These are phyloP conservation scores for Rhinoderma darwinii DNA, from an alignment of 2,113 vertebrate species.

Conservation along the genomic window DNA sequence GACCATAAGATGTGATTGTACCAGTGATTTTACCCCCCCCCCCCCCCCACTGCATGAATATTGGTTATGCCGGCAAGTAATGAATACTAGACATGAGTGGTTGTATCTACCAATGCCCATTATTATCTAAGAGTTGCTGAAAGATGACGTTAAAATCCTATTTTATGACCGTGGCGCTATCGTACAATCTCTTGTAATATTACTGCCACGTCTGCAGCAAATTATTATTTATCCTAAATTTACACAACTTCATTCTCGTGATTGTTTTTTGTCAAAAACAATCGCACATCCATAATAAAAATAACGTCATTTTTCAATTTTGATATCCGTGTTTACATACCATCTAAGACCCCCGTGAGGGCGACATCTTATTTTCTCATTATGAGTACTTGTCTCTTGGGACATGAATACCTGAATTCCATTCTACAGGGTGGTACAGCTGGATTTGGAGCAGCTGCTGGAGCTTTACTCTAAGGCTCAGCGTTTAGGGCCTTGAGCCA, in stretches of 20 bases:
- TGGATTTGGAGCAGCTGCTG: constrained; percentile 6
- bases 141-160: background rate
- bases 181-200: background rate
- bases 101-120: too few species aligned
- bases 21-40: too few species aligned
- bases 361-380: background rate
- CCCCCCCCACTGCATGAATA: too few species aligned
- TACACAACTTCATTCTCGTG: too few species aligned
- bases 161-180: background rate
- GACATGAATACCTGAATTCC: constrained; percentile 19
- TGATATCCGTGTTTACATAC: background rate
- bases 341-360: background rate
- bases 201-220: too few species aligned
- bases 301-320: too few species aligned
- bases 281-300: background rate
- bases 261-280: background rate
- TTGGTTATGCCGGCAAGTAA: too few species aligned
- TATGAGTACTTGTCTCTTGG: background rate
- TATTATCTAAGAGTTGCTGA: too few species aligned
- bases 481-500: background rate
- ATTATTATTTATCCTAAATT: too few species aligned
- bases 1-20: too few species aligned
- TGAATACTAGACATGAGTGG: too few species aligned
- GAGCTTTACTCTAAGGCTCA: constrained; percentile 2
- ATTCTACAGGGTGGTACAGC: constrained; percentile 27